These are phyloP conservation scores for Sebastes oblongus DNA, from an alignment of 2,797 vertebrate species.

Conservation along the genomic window DNA sequence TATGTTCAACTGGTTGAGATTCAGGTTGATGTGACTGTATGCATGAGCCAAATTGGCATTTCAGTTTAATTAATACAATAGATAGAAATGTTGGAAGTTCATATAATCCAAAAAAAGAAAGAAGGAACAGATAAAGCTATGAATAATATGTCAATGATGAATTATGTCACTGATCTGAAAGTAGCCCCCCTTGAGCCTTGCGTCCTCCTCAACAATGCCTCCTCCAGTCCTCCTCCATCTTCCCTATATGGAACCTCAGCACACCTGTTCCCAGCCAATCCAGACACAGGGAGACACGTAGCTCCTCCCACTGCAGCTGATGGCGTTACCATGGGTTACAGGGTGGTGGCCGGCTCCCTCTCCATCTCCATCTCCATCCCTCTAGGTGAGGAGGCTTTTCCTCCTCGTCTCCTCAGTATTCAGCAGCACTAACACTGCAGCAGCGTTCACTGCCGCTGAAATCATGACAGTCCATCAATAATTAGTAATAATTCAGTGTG, in stretches of 20 bases:
- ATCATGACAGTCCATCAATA: not conserved
- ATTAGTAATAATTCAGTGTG: not conserved
- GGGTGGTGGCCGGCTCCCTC: conserved; percentile 69
- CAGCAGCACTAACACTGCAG: conserved; percentile 22
- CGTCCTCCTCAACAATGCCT: conserved; percentile 16
- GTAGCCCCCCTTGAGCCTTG: not conserved
- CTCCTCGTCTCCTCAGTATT: conserved; percentile 25
- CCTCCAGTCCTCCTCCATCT: conserved; percentile 37
- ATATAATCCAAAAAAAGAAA: not conserved
- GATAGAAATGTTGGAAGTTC: not conserved
- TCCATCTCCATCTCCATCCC: conserved; percentile 45
- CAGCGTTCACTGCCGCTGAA: not conserved
- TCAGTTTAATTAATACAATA: not conserved
- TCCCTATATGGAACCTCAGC: conserved; percentile 75
- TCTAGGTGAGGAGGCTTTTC: conserved; percentile 35
- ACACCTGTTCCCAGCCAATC: conserved; percentile 81
- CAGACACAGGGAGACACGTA: not conserved
- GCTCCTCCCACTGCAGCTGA: conserved; percentile 80
- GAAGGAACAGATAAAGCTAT: not conserved
- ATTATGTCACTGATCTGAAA: conserved; percentile 2
- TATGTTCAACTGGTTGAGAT: not conserved
- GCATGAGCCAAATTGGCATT: not conserved
- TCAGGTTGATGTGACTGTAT: not conserved
- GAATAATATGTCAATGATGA: not conserved
- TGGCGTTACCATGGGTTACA: conserved; percentile 80